A percentile compares a stretch with the other conserved stretches of the same genome.
Evolutionary conservation across 1,140 invertebrate genomes (phyloP).

Genomic region (Drosophila nikananu): DNA sequence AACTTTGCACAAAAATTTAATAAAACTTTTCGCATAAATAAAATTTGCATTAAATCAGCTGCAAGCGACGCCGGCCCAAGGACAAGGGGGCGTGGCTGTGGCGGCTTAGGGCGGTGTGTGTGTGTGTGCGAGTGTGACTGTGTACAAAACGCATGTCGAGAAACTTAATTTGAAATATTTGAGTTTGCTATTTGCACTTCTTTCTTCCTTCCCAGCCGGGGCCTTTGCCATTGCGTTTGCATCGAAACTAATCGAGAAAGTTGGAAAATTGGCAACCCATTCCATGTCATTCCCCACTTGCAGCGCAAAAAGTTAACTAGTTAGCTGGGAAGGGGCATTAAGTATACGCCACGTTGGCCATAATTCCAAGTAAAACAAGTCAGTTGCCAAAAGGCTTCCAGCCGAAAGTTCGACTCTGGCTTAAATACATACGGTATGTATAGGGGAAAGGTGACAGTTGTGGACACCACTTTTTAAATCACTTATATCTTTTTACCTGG

Average conservation of each 20-base stretch:
- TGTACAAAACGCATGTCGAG: conserved; percentile 79
- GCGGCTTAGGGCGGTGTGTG: conserved; percentile 51
- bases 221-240: conserved; percentile 30
- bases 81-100: conserved; percentile 41
- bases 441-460: too few relatives aligned
- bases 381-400: conserved; percentile 49
- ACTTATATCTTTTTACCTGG: too few relatives aligned
- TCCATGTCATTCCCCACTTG: conserved; percentile 22
- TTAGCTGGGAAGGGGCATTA: conserved; percentile 52
- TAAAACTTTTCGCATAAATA: conserved; percentile 84
- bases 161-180: conserved; percentile 84
- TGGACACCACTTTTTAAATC: too few relatives aligned
- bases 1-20: conserved; percentile 84
- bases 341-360: conserved; percentile 63
- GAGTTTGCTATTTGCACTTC: conserved; percentile 79
- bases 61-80: conserved; percentile 60
- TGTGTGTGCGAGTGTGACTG: conserved; percentile 16
- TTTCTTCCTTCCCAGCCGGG: conserved; percentile 41
- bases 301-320: conserved; percentile 74
- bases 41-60: conserved; percentile 84
- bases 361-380: conserved; percentile 51
- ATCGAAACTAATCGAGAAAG: conserved; percentile 82
- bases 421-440: conserved; percentile 40
- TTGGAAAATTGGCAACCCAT: conserved; percentile 72
- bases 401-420: conserved; percentile 38